Evolutionary conservation across 2,888 invertebrate genomes (phyloP).

Genomic region (Theodoxus fluviatilis): DNA sequence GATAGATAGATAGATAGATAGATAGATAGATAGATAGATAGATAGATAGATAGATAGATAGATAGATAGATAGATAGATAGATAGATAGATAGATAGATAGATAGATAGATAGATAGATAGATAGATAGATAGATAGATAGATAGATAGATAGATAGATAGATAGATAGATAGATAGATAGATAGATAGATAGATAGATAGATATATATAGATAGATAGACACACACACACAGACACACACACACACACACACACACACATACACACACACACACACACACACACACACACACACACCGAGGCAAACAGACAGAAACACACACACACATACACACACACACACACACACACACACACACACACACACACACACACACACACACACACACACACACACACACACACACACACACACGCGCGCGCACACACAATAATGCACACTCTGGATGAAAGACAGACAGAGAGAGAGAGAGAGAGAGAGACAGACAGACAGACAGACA

Average conservation of each 20-base stretch:
- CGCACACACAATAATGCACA: too few species aligned
- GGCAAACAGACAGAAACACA: not conserved
- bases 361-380: conserved; percentile 7
- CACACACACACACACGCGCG: conserved; percentile 22
- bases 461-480: conserved; percentile 30
- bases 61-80: conserved; percentile 27
- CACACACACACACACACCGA: conserved; percentile 6
- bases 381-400: not conserved
- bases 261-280: conserved; percentile 8
- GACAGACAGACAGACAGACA: conserved; percentile 27
- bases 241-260: conserved; percentile 8
- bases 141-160: too few species aligned
- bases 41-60: conserved; percentile 26
- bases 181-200: conserved; percentile 2
- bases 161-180: conserved; percentile 7
- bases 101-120: conserved; percentile 27
- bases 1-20: conserved; percentile 6
- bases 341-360: conserved; percentile 18
- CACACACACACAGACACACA: not conserved
- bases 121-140: too few species aligned
- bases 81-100: conserved; percentile 26
- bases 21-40: not conserved
- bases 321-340: conserved; percentile 1
- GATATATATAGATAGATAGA: not conserved
- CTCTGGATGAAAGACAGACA: conserved; percentile 30